Conservation (phyloP, 2,888 invertebrate species). For the Morpho achilles region DNA sequence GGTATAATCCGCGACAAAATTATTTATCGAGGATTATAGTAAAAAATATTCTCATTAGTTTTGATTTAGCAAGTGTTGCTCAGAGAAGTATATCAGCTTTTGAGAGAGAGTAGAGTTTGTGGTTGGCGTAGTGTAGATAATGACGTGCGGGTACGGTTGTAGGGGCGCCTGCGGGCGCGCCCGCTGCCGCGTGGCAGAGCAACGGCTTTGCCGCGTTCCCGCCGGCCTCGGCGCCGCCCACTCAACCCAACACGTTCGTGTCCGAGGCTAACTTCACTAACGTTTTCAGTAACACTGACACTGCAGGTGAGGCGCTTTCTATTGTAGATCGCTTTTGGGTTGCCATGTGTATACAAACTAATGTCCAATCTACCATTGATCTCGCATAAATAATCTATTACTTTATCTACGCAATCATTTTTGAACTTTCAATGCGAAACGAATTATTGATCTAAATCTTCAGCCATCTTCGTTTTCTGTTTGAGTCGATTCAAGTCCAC, state of each 20-base stretch:
- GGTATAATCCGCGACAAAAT: too few species aligned
- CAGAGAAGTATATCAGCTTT: too few species aligned
- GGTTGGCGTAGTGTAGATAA: not conserved
- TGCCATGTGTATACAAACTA: slow-evolving; percentile 29
- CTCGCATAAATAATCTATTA: too few species aligned
- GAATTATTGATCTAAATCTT: too few species aligned
- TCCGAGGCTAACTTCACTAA: slow-evolving; percentile 93
- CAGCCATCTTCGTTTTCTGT: too few species aligned
- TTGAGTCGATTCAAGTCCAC: too few species aligned
- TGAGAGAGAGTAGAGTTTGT: not conserved
- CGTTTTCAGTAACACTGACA: slow-evolving; percentile 89
- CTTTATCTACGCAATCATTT: too few species aligned
- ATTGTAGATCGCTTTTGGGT: slow-evolving; percentile 36
- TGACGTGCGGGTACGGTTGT: slow-evolving; percentile 15
- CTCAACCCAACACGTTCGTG: slow-evolving; percentile 81
- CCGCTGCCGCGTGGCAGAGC: slow-evolving; percentile 39
- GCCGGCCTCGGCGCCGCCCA: slow-evolving; percentile 43
- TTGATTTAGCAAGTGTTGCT: too few species aligned
- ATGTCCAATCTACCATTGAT: too few species aligned
- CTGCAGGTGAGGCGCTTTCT: slow-evolving; percentile 78
- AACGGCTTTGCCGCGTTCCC: slow-evolving; percentile 36
- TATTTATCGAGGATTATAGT: too few species aligned
- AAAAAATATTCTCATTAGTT: too few species aligned
- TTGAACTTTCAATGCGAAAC: too few species aligned
- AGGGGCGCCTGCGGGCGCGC: slow-evolving; percentile 33